A percentile compares a stretch with the other conserved stretches of the same genome.
Evolutionary conservation across 2,888 invertebrate species (phyloP).

Genomic region (Busseola fusca): DNA sequence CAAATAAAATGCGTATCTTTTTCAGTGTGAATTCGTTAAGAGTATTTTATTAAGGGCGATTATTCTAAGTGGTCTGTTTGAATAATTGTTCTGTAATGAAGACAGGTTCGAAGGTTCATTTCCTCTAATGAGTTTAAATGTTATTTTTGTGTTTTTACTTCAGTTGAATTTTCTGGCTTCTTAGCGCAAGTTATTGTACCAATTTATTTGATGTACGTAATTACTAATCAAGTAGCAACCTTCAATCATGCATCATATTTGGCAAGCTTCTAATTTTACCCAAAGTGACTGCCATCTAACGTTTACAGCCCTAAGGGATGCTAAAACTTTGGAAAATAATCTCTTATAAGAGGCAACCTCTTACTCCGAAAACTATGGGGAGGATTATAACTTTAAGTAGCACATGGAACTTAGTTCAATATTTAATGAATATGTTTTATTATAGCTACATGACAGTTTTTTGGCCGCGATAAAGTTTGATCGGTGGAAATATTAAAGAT

Average conservation of each 20-base stretch:
- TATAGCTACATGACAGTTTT: slow-evolving; percentile 1
- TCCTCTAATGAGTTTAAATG: slow-evolving; percentile 42
- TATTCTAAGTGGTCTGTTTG: slow-evolving; percentile 59
- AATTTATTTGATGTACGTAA: slow-evolving; percentile 8
- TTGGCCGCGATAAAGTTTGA: not conserved
- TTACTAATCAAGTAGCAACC: not conserved
- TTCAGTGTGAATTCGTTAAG: slow-evolving; percentile 59
- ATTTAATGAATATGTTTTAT: slow-evolving; percentile 18
- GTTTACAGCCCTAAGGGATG: slow-evolving; percentile 8
- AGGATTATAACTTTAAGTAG: slow-evolving; percentile 32
- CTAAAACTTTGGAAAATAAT: slow-evolving; percentile 34
- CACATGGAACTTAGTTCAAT: slow-evolving; percentile 31
- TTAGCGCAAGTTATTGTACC: not conserved
- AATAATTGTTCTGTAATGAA: slow-evolving; percentile 61
- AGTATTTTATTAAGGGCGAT: slow-evolving; percentile 58
- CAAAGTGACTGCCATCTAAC: slow-evolving; percentile 15
- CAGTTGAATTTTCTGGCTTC: slow-evolving; percentile 10
- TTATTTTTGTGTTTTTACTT: slow-evolving; percentile 39
- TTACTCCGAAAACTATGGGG: slow-evolving; percentile 31
- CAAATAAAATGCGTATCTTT: slow-evolving; percentile 61
- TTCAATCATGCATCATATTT: slow-evolving; percentile 5
- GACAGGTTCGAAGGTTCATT: slow-evolving; percentile 43
- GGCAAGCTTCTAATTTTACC: slow-evolving; percentile 17
- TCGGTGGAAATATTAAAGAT: not conserved
- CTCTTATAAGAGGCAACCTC: slow-evolving; percentile 30